These are phyloP conservation scores for Halictus rubicundus DNA, from an alignment of 1,140 invertebrate genomes.

Conservation along the genomic window DNA sequence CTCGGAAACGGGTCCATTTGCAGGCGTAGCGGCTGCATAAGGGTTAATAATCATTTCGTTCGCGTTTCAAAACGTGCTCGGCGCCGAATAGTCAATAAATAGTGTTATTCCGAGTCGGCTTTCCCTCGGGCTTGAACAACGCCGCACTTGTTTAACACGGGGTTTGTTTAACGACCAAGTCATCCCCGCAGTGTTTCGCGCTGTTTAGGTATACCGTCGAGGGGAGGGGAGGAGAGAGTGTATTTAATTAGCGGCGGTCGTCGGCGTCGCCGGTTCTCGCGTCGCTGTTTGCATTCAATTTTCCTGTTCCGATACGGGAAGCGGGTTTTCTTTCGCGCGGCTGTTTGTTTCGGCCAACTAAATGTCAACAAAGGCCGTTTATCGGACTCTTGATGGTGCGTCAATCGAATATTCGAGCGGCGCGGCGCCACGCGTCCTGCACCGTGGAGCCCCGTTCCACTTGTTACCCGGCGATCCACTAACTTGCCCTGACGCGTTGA, in stretches of 20 bases:
- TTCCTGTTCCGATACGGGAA: slow-evolving; percentile 6
- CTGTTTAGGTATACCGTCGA: not conserved
- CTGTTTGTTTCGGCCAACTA: slow-evolving; percentile 6
- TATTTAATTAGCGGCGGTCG: slow-evolving; percentile 8
- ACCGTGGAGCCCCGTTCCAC: no score
- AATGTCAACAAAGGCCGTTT: slow-evolving; percentile 25
- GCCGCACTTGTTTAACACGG: not conserved
- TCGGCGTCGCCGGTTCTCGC: not conserved
- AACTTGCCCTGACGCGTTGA: not conserved
- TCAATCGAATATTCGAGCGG: not conserved
- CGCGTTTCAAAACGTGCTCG: not conserved
- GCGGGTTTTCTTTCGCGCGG: slow-evolving; percentile 15
- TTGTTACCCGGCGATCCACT: not conserved
- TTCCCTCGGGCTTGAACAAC: not conserved
- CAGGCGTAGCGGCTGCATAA: not conserved
- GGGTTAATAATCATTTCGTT: not conserved
- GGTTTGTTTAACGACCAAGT: slow-evolving; percentile 8
- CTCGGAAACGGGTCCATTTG: no score
- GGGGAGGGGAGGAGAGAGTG: no score
- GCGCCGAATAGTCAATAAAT: not conserved
- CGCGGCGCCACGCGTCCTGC: not conserved
- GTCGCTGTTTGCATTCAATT: slow-evolving; percentile 27
- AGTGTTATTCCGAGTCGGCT: not conserved
- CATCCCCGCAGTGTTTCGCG: not conserved
- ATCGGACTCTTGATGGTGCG: not conserved